Base-by-base conservation (phyloP, 2,113 vertebrate species). In the Cheirogaleus medius region DNA sequence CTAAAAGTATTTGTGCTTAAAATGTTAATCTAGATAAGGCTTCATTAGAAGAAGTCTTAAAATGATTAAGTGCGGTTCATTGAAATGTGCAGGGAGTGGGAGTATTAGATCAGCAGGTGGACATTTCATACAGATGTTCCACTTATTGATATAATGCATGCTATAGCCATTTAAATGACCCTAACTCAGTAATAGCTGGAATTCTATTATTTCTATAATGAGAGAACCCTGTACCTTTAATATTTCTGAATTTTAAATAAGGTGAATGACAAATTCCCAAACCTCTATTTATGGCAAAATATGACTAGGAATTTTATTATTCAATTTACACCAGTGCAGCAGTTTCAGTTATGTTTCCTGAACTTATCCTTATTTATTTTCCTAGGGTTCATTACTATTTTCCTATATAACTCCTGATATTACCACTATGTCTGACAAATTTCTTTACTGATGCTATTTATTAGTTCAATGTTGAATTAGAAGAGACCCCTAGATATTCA, bases 161-260 rank as follows among this genome's bases (percentile, higher is more conserved):
- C 96, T 98, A 97, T 73, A 97, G 97, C 97, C 98, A 98, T 98
- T 98, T 98, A 98, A 98, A 99, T 98, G 98, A 98, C 98, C 97
- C 97, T 98, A 98, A 98, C 98, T 98, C 95, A 44, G 92, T 98
- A 99, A 99, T 98, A 98, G 98, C 98, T 98, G 88, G 94, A 99
- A 98, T 98, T 98, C 98, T 98, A 99, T 99, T 99, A 99, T 98
- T 99, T 98, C 97, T 98, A 56, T 98, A 99, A 99, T 98, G 97
- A 99, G 93, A 98, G 98, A 98, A 98, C 83, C 37, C 96, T 96
- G 96, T 98, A 98, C 94, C 96, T 98, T 99, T 99, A 98, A 98
- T 98, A 99, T 98, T 98, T 98, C 98, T 98, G 99, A 98, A 99
- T 99, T 99, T 99, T 99, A 98, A 99, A 98, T 98, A 98, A 98